Base-by-base conservation (phyloP, 1,140 invertebrate genomes). In the Microvelia longipes region DNA sequence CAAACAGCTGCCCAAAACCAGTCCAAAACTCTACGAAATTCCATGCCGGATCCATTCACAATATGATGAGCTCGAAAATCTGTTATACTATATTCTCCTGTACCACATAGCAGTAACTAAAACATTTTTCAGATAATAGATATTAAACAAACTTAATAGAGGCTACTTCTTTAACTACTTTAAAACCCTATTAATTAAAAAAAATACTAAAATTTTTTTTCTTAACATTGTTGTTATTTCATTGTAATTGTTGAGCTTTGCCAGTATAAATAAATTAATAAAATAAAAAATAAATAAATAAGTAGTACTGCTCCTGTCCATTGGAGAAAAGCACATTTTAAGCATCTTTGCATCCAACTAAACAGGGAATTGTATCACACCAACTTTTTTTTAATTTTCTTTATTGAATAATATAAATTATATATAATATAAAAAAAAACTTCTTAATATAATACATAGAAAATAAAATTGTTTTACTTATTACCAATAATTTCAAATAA, bases 1-100 rank as follows among this genome's bases (percentile, higher is more conserved):
- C 87, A 88, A 25, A 96, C 88, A 65, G 92, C 91, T 1, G 92
- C 92, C 94, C 94, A 97, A 80, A 96, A 96, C 93, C 94, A 96
- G 72, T 88, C 89, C 25, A 96, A 81, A 61, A 94, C 87, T 69
- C 91, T 86, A 50, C 88, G 82, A 79, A 95, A 96, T 76, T 92
- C 90, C 0, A 88, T 82, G 0, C 90, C 92, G 68, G 87, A 87
- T 15, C 92, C 93, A 77, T 89, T 90, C 24, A 94, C 86, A 73
- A 91, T 87, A 78, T 95, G 91, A 82, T 96, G 89, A 13, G 88
- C 85, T 74, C 90, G 88, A 80, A 96, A 89, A 81, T 97, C 94
- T 19, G 90, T 84, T 67, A 95, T 88, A 72, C 88, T 93, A 80
- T 95, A 94, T 76, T 94, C 91, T n/a, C 91, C 92, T 69, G 92